A percentile compares a stretch with the other conserved stretches of the same genome.
Evolutionary conservation across 2,113 vertebrate species (phyloP).

Genomic region (Entosphenus tridentatus): DNA sequence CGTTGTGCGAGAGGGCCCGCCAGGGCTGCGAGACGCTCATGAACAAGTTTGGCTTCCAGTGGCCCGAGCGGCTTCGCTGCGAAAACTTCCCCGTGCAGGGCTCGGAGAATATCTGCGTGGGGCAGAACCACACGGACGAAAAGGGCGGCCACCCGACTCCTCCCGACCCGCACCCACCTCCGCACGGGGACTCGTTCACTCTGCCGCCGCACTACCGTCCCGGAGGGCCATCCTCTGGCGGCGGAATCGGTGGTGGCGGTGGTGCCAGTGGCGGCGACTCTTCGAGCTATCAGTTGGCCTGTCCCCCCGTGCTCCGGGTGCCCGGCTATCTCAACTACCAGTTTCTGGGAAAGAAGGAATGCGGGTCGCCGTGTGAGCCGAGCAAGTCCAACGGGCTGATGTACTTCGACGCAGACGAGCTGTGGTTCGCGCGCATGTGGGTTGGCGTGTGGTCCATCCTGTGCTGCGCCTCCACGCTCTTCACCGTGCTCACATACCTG

Average conservation of each 20-base stretch:
- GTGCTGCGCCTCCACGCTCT: slow-evolving; percentile 70
- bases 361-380: slow-evolving; percentile 59
- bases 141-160: slow-evolving; percentile 18
- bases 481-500: slow-evolving; percentile 74
- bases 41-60: slow-evolving; percentile 82
- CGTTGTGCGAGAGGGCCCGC: slow-evolving; percentile 52
- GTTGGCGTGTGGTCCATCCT: slow-evolving; percentile 78
- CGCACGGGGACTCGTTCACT: background rate
- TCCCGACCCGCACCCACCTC: slow-evolving; percentile 16
- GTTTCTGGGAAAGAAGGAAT: slow-evolving; percentile 73
- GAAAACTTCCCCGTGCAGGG: slow-evolving; percentile 67
- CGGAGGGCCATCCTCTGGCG: slow-evolving; percentile 31
- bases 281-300: slow-evolving; percentile 33
- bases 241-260: slow-evolving; percentile 6
- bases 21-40: slow-evolving; percentile 67
- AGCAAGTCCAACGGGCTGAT: slow-evolving; percentile 49
- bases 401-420: slow-evolving; percentile 70
- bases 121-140: slow-evolving; percentile 52
- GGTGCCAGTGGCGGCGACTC: slow-evolving; percentile 12
- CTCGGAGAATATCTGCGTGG: slow-evolving; percentile 60
- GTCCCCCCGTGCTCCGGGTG: slow-evolving; percentile 46
- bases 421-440: slow-evolving; percentile 66
- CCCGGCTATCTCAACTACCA: slow-evolving; percentile 76
- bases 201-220: background rate
- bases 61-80: slow-evolving; percentile 54